Conservation (phyloP, 2,797 vertebrate genomes). For the Petrocephalus sullivani region DNA sequence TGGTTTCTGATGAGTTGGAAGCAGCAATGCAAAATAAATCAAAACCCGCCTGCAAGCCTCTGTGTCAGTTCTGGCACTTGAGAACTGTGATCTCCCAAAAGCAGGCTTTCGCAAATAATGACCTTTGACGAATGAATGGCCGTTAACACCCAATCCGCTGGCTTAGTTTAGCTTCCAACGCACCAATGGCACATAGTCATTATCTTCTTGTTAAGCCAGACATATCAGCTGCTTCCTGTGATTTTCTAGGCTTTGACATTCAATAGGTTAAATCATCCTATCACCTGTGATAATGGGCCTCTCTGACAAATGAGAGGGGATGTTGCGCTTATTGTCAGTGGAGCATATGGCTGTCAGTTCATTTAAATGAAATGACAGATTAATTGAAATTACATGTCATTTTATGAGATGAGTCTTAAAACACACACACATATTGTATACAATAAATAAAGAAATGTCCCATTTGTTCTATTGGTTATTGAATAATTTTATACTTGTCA, state of each 20-base stretch:
- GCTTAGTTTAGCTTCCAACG: background rate
- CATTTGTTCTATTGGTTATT: background rate
- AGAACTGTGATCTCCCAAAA: background rate
- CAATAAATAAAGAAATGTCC: background rate
- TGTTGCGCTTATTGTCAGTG: background rate
- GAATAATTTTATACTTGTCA: background rate
- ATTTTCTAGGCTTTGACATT: background rate
- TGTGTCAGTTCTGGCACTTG: background rate
- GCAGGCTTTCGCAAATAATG: background rate
- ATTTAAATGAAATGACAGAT: background rate
- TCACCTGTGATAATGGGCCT: background rate
- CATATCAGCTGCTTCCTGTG: background rate
- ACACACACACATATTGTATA: background rate
- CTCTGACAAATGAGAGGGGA: conserved; percentile 1
- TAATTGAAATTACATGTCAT: background rate
- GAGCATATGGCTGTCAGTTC: conserved; percentile 13
- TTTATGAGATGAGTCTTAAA: background rate
- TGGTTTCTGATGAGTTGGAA: conserved; percentile 4
- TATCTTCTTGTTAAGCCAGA: background rate
- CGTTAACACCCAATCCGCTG: background rate
- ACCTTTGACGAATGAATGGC: background rate
- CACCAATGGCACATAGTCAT: background rate
- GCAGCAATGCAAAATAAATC: background rate
- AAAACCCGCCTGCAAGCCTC: background rate
- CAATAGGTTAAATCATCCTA: conserved; percentile 11